Conservation (phyloP, 1,140 invertebrate genomes). For the Triops cancriformis region DNA sequence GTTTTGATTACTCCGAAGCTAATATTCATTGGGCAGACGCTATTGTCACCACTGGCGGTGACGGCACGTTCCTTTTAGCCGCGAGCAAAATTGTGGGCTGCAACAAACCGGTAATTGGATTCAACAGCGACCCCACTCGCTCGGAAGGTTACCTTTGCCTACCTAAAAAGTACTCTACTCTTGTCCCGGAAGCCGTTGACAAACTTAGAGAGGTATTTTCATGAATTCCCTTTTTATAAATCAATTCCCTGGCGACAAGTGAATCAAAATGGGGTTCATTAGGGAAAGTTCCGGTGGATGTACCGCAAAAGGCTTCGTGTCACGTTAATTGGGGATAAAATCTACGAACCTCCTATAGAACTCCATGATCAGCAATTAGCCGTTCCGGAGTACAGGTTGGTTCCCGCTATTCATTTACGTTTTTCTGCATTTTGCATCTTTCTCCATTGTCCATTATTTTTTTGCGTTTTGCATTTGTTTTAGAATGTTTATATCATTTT, state of each 20-base stretch:
- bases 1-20: constrained; percentile 59
- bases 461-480: too few relatives aligned
- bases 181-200: constrained; percentile 60
- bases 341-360: constrained; percentile 52
- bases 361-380: constrained; percentile 55
- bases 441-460: too few relatives aligned
- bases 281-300: constrained; percentile 72
- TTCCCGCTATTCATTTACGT: too few relatives aligned
- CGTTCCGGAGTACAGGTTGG: constrained; percentile 44
- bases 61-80: constrained; percentile 94
- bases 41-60: constrained; percentile 89
- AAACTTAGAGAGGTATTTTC: constrained; percentile 58
- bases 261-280: constrained; percentile 25
- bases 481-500: too few relatives aligned
- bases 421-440: too few relatives aligned
- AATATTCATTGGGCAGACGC: constrained; percentile 87
- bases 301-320: constrained; percentile 78
- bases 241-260: background rate
- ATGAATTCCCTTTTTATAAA: background rate
- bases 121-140: constrained; percentile 92
- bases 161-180: constrained; percentile 59
- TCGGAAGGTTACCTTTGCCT: constrained; percentile 90
- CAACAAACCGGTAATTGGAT: constrained; percentile 85
- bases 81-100: constrained; percentile 67
- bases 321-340: constrained; percentile 61